These are phyloP conservation scores for Aphis craccivora DNA, from an alignment of 1,140 invertebrate genomes.

Conservation along the genomic window DNA sequence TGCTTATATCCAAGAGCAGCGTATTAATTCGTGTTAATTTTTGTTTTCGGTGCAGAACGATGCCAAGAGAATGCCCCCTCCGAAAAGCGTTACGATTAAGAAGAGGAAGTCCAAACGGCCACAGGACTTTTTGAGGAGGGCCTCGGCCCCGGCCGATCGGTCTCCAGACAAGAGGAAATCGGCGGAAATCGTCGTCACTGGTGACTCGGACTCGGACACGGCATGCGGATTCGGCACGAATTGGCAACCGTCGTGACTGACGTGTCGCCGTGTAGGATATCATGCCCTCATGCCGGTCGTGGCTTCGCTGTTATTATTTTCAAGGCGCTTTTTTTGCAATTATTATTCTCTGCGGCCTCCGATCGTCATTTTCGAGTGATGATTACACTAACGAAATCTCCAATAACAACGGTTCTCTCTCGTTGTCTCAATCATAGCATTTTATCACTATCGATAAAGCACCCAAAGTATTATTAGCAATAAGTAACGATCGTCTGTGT, in stretches of 20 bases:
- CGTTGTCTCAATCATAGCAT: background rate
- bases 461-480: background rate
- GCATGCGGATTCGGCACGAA: slow-evolving; percentile 81
- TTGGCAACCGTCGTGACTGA: slow-evolving; percentile 67
- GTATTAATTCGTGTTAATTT: background rate
- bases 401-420: too few relatives aligned
- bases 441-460: background rate
- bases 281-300: too few relatives aligned
- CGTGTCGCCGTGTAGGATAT: background rate
- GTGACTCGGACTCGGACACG: slow-evolving; percentile 80
- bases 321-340: background rate
- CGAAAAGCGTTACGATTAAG: slow-evolving; percentile 71
- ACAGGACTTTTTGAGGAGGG: slow-evolving; percentile 66
- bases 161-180: slow-evolving; percentile 62
- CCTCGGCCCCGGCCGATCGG: slow-evolving; percentile 46
- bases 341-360: background rate
- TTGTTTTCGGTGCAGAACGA: slow-evolving; percentile 59
- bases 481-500: background rate
- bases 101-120: slow-evolving; percentile 71
- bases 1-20: too few relatives aligned
- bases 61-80: slow-evolving; percentile 70
- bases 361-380: background rate
- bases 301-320: background rate
- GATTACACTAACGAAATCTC: too few relatives aligned
- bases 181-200: slow-evolving; percentile 60